phyloP scores from a whole-genome alignment of 1,140 invertebrate genomes.

The Penaeus vannamei region DNA sequence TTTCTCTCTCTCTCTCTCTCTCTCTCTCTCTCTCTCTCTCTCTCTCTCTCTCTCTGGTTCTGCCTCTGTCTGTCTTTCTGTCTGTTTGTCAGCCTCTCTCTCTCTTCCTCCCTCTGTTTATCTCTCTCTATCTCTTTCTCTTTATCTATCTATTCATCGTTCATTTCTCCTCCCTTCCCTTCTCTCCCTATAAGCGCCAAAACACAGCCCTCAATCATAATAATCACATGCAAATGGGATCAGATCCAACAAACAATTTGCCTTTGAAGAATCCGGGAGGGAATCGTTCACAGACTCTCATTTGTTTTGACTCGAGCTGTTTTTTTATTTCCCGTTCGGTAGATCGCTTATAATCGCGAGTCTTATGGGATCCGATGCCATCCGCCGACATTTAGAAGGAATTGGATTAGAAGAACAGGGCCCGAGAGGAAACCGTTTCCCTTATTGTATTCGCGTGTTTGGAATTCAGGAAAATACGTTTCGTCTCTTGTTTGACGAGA shows the following conservation, averaged over 20 bases:
- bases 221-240: slow-evolving; percentile 53
- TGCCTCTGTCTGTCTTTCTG: neutral
- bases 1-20: neutral
- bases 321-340: too few relatives aligned
- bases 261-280: neutral
- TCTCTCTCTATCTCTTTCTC: neutral
- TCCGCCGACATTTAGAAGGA: too few relatives aligned
- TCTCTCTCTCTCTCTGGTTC: neutral
- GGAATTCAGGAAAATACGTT: too few relatives aligned
- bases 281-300: slow-evolving; percentile 28
- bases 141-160: neutral
- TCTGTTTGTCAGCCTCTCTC: too few relatives aligned
- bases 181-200: slow-evolving; percentile 35
- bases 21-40: neutral
- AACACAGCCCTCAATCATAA: slow-evolving; percentile 51
- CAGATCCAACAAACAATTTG: slow-evolving; percentile 46
- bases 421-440: too few relatives aligned
- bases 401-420: too few relatives aligned
- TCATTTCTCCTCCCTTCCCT: neutral
- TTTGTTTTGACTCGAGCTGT: slow-evolving; percentile 31
- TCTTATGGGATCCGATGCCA: too few relatives aligned
- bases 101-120: neutral
- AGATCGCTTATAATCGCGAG: too few relatives aligned
- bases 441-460: too few relatives aligned
- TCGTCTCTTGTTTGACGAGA: too few relatives aligned